These are phyloP conservation scores for Helicoverpa armigera DNA, from an alignment of 1,140 invertebrate genomes.

Conservation along the genomic window DNA sequence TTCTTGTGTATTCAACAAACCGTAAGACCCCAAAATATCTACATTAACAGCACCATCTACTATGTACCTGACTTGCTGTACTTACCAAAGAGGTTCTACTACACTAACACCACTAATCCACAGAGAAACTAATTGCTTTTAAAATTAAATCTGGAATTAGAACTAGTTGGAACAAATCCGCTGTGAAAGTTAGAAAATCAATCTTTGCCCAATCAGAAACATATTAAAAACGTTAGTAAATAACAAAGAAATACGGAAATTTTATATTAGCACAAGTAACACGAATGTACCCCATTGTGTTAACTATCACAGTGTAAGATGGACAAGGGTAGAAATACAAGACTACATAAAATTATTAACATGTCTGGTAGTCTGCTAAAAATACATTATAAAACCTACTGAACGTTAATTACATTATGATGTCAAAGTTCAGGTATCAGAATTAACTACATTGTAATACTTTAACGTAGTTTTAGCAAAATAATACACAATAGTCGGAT, in stretches of 20 bases:
- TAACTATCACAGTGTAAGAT: too few relatives aligned
- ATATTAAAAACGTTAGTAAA: neutral
- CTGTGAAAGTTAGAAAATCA: neutral
- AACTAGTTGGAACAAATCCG: neutral
- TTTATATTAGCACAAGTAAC: too few relatives aligned
- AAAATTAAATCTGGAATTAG: neutral
- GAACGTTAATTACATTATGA: neutral
- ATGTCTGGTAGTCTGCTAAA: too few relatives aligned
- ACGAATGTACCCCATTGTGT: too few relatives aligned
- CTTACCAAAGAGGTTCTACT: neutral
- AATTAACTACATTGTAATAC: constrained; percentile 9
- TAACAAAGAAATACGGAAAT: neutral
- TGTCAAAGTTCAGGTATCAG: neutral
- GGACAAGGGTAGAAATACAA: too few relatives aligned
- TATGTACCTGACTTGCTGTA: too few relatives aligned
- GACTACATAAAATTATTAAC: too few relatives aligned
- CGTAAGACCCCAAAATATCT: too few relatives aligned
- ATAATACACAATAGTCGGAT: neutral
- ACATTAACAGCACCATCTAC: too few relatives aligned
- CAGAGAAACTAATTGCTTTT: neutral
- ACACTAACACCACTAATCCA: neutral
- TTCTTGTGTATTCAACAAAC: too few relatives aligned
- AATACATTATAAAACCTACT: too few relatives aligned
- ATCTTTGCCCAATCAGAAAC: neutral
- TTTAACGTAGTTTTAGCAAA: neutral